Evolutionary conservation across 2,888 invertebrate genomes (phyloP).

Genomic region (Nomada lathburiana): DNA sequence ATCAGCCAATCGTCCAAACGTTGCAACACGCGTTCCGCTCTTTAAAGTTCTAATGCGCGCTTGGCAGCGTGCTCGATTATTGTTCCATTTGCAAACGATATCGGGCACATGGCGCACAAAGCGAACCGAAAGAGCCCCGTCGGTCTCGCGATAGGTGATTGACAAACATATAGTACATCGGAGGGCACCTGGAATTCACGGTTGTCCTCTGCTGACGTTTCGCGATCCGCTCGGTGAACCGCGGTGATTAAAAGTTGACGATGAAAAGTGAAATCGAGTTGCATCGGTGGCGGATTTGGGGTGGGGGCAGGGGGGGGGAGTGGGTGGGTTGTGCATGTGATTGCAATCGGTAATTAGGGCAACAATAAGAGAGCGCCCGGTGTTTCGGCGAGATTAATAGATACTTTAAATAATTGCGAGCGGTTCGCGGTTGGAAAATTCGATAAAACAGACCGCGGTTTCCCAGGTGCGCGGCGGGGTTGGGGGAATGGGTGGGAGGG

Average conservation of each 20-base stretch:
- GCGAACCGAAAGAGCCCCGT: background rate
- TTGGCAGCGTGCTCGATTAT: too few species aligned
- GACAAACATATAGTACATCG: background rate
- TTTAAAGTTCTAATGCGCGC: too few species aligned
- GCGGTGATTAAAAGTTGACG: conserved; percentile 22
- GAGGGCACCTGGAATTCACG: background rate
- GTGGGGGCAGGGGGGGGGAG: too few species aligned
- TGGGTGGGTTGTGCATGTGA: too few species aligned
- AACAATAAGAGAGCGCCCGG: background rate
- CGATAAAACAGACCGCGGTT: conserved; percentile 5
- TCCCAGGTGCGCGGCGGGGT: too few species aligned
- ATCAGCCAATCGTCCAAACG: too few species aligned
- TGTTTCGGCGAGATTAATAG: conserved; percentile 19
- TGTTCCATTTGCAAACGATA: background rate
- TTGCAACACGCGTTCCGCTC: too few species aligned
- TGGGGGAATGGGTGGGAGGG: background rate
- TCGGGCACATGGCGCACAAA: too few species aligned
- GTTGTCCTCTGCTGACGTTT: background rate
- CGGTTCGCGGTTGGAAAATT: background rate
- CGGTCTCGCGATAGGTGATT: background rate
- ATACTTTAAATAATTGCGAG: conserved; percentile 31
- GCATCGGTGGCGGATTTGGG: background rate
- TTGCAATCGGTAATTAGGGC: conserved; percentile 10
- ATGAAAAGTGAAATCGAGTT: conserved; percentile 16
- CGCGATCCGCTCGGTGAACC: conserved; percentile 18